These are phyloP conservation scores for Elegia similella DNA, from an alignment of 2,888 invertebrate species.

Conservation along the genomic window DNA sequence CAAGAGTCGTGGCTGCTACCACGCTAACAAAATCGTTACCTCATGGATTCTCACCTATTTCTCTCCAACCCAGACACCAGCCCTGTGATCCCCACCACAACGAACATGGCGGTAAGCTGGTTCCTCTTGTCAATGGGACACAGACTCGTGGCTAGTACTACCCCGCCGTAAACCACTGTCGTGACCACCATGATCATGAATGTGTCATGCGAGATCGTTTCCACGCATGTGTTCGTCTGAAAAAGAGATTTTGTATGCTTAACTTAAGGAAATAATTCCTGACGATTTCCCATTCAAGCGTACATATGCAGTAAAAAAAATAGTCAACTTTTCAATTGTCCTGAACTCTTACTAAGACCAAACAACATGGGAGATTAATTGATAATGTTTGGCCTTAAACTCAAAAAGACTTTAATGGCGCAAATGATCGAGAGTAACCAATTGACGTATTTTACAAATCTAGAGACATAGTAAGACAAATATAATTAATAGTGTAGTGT, in stretches of 20 bases:
- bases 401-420: too few species aligned
- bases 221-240: slow-evolving; percentile 52
- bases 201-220: slow-evolving; percentile 55
- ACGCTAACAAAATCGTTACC: slow-evolving; percentile 18
- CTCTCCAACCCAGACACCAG: slow-evolving; percentile 49
- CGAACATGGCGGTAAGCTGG: slow-evolving; percentile 54
- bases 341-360: too few species aligned
- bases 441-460: too few species aligned
- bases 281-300: too few species aligned
- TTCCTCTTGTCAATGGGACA: slow-evolving; percentile 60
- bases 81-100: slow-evolving; percentile 49
- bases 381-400: too few species aligned
- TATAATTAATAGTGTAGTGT: too few species aligned
- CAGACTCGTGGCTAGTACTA: slow-evolving; percentile 52
- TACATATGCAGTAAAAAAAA: too few species aligned
- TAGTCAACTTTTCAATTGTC: too few species aligned
- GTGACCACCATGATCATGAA: slow-evolving; percentile 62
- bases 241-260: slow-evolving; percentile 6
- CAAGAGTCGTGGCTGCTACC: slow-evolving; percentile 51
- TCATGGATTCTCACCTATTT: slow-evolving; percentile 44
- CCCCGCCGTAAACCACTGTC: slow-evolving; percentile 54
- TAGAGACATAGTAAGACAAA: too few species aligned
- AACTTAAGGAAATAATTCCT: too few species aligned
- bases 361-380: too few species aligned
- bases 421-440: too few species aligned